phyloP scores from a whole-genome alignment of 2,797 vertebrate genomes.

The Urophycis tenuis region DNA sequence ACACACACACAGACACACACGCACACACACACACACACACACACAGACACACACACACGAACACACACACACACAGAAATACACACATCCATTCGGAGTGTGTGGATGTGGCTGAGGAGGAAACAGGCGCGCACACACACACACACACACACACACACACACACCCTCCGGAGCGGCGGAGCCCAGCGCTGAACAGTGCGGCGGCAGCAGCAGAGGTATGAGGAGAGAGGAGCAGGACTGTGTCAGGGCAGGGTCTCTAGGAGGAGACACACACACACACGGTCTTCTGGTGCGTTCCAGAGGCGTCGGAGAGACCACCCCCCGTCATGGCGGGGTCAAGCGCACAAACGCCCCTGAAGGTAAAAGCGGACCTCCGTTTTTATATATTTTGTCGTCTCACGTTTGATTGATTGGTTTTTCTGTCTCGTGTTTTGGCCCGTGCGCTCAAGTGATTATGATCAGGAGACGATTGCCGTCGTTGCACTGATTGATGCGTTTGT shows the following conservation, averaged over 20 bases:
- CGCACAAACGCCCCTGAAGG: conserved; percentile 63
- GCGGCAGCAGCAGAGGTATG: conserved; percentile 30
- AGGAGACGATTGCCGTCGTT: too few relatives aligned
- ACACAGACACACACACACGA: too few relatives aligned
- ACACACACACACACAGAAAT: too few relatives aligned
- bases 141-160: too few relatives aligned
- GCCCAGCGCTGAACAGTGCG: conserved; percentile 15
- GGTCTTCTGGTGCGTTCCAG: conserved; percentile 42
- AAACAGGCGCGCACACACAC: conserved; percentile 10
- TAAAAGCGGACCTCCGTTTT: conserved; percentile 17
- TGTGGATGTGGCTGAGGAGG: too few relatives aligned
- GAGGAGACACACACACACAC: conserved; percentile 22
- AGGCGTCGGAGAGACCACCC: conserved; percentile 55
- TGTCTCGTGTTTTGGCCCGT: too few relatives aligned
- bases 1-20: too few relatives aligned
- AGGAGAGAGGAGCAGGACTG: conserved; percentile 23
- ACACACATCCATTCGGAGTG: background rate
- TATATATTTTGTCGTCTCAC: too few relatives aligned
- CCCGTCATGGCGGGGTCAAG: conserved; percentile 60
- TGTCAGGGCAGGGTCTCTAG: conserved; percentile 22
- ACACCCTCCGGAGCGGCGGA: background rate
- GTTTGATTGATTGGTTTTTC: too few relatives aligned
- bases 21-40: too few relatives aligned
- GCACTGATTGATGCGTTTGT: too few relatives aligned
- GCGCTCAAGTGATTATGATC: too few relatives aligned